Conservation (phyloP, 2,797 vertebrate genomes). For the Pagetopsis macropterus region DNA sequence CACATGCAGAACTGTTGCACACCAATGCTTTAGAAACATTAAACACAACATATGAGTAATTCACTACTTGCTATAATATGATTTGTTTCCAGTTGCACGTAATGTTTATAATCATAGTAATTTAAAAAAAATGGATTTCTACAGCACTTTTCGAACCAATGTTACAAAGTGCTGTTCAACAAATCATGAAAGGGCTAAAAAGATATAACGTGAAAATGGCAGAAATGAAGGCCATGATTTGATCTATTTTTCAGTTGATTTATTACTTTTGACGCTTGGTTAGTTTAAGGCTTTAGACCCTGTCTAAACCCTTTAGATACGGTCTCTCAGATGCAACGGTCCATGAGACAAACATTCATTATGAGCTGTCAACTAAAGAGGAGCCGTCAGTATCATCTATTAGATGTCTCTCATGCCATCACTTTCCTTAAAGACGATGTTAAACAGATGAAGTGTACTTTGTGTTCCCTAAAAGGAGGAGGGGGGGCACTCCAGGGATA, state of each 20-base stretch:
- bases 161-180: constrained; percentile 59
- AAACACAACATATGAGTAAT: constrained; percentile 68
- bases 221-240: not conserved
- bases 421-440: not conserved
- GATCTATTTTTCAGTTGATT: not conserved
- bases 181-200: constrained; percentile 21
- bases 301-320: not conserved
- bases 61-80: constrained; percentile 59
- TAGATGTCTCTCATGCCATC: not conserved
- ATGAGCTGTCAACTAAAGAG: not conserved
- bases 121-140: constrained; percentile 34
- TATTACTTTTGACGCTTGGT: constrained; percentile 8
- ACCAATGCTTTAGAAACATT: constrained; percentile 70
- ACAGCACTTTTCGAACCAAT: constrained; percentile 61
- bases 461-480: not conserved
- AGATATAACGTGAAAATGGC: constrained; percentile 24
- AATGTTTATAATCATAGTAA: constrained; percentile 56
- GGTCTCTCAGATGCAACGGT: constrained; percentile 1
- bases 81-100: constrained; percentile 53
- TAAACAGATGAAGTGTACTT: not conserved
- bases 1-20: constrained; percentile 77
- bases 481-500: constrained; percentile 3
- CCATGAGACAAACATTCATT: not conserved
- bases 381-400: constrained; percentile 1
- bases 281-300: not conserved